Evolutionary conservation across 2,113 vertebrate species (phyloP), one percentile per base, ranked within the genome.

Genomic region (Calyptomena viridis): DNA sequence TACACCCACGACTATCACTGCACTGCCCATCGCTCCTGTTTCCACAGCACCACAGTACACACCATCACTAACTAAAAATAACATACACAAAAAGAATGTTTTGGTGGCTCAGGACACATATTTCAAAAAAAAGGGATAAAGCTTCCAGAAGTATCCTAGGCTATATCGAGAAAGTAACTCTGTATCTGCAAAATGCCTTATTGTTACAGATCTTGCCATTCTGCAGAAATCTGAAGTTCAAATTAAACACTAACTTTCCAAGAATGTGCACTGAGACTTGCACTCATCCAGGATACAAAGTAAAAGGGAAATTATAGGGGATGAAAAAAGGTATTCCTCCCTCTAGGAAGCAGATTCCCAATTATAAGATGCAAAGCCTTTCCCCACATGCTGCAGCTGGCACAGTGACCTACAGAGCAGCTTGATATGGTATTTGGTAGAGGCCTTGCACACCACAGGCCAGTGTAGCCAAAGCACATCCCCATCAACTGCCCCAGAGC

Each of bases 91-190:
- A 87, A 39, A 66, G 25, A 63, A n/a, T 16, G 18, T 62, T 68
- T 62, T 71, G 0, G 1, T 53, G 62, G 66, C 46, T 87, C 67
- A 73, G 39, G 47, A 73, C 39, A 59, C 1, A 1, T 31, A 63
- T 49, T 72, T 64, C 44, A 82, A 93, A 93, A 49, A 10, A 74
- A 77, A 84, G 18, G 42, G 37, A 66, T n/a, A 85, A 85, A 95
- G 87, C 50, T 75, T 92, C 27, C 37, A 37, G 14, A 89, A 94
- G 44, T 49, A 60, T 81, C 73, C 44, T 30, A 53, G 1, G 49
- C 17, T 84, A n/a, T 31, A 74, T 40, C 81, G 35, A 86, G 30
- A 74, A 55, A 77, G 35, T 37, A 86, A 62, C 25, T 22, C 6
- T 14, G 1, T 20, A 79, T 19, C 46, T 89, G 60, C 52, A 95